Base-by-base conservation (phyloP, 2,113 vertebrate genomes). In the Thalassoma bifasciatum region DNA sequence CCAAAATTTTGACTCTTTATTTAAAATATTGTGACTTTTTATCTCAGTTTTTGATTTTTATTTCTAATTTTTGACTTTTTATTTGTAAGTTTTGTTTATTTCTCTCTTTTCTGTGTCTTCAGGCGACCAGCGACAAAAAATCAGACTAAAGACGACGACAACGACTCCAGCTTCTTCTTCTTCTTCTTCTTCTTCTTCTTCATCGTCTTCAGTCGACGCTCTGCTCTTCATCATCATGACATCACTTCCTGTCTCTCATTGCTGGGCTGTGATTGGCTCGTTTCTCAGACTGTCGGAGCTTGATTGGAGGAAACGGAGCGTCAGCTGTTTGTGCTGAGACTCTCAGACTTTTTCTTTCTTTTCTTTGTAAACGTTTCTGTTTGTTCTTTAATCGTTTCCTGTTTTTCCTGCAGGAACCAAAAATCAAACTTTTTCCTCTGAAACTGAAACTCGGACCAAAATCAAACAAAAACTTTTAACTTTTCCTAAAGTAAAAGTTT, bases 61-160 rank as follows among this genome's bases (percentile, higher is more conserved):
- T n/a, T n/a, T n/a, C n/a, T n/a, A n/a, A n/a, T n/a, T n/a, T n/a
- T n/a, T n/a, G n/a, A n/a, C n/a, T n/a, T n/a, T n/a, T n/a, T n/a
- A n/a, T n/a, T n/a, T n/a, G n/a, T n/a, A n/a, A n/a, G n/a, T n/a
- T n/a, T n/a, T n/a, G n/a, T 23, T 2, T 17, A 19, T 34, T 8
- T 22, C 12, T 23, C 72, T 6, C 34, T 66, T 19, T 52, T n/a
- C 11, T 63, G 0, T 73, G 49, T 64, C 78, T 66, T 42, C 77
- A 95, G 93, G 92, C 89, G 0, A 86, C 53, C 66, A 66, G 81
- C 16, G 93, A 94, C 68, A 95, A 95, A 85, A 95, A 94, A 34
- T 92, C 92, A 0, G 92, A 94, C 89, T 95, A 81, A 95, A 37
- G 10, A 66, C 3, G n/a, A 24, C 12, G 1, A 24, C 10, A 44